Evolutionary conservation across 1,140 invertebrate genomes (phyloP).

Genomic region (Scaptodrosophila lebanonensis): DNA sequence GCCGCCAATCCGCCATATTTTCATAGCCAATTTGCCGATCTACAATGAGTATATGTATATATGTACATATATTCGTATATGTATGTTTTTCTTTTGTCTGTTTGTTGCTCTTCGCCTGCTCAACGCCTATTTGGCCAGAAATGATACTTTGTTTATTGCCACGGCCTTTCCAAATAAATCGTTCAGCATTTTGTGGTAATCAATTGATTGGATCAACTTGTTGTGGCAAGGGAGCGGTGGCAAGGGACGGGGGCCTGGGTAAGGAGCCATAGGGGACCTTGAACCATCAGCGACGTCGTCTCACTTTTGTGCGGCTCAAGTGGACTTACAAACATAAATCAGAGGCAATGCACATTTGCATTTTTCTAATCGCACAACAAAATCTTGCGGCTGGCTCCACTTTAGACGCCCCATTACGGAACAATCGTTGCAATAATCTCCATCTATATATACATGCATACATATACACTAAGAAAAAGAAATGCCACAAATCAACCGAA

Average conservation of each 20-base stretch:
- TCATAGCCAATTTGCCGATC: conserved; percentile 7
- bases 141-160: conserved; percentile 74
- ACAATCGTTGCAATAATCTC: conserved; percentile 50
- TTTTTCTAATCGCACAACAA: conserved; percentile 16
- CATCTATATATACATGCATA: conserved; percentile 33
- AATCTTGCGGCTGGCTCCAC: conserved; percentile 8
- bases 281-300: conserved; percentile 22
- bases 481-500: not conserved
- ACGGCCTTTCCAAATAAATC: conserved; percentile 64
- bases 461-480: too few relatives aligned
- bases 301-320: conserved; percentile 36
- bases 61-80: conserved; percentile 21
- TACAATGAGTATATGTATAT: not conserved
- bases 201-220: conserved; percentile 9
- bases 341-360: conserved; percentile 37
- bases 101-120: conserved; percentile 65
- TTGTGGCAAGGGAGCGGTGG: too few relatives aligned
- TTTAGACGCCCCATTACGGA: conserved; percentile 28
- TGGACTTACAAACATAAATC: conserved; percentile 42
- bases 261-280: conserved; percentile 35
- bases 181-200: conserved; percentile 54
- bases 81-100: conserved; percentile 34
- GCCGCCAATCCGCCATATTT: conserved; percentile 21
- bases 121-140: conserved; percentile 7
- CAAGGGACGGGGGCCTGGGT: too few relatives aligned